Evolutionary conservation across 2,113 vertebrate genomes (phyloP).

Genomic region (Murina feae): DNA sequence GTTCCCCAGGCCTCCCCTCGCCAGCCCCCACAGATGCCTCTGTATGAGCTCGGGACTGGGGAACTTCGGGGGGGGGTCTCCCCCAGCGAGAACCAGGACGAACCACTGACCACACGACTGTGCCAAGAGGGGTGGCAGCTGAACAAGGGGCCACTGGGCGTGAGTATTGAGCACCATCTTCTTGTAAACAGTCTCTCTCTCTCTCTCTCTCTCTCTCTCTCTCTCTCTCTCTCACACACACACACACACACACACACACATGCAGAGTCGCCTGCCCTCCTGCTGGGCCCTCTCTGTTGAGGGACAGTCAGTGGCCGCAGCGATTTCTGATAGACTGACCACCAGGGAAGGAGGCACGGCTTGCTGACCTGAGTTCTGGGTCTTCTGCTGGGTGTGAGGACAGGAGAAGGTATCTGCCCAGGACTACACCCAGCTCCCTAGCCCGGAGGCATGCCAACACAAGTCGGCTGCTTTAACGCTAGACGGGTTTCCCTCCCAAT

Average conservation of each 20-base stretch:
- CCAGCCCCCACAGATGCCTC: not conserved
- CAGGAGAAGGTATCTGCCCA: not conserved
- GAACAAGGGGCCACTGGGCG: not conserved
- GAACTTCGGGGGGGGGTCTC: not conserved
- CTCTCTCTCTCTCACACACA: no score
- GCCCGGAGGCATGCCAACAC: not conserved
- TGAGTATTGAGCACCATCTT: not conserved
- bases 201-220: no score
- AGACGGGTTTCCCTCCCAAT: not conserved
- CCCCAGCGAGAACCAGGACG: not conserved
- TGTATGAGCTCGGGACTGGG: conserved; percentile 27
- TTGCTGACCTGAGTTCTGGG: not conserved
- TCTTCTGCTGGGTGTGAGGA: not conserved
- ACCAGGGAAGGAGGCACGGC: not conserved
- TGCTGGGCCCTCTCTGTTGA: not conserved
- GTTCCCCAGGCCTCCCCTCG: conserved; percentile 42
- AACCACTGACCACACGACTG: conserved; percentile 32
- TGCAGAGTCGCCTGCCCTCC: not conserved
- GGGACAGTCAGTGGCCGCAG: not conserved
- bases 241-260: not conserved
- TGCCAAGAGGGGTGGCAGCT: not conserved
- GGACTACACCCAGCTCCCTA: not conserved
- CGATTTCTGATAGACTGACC: not conserved
- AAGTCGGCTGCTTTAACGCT: not conserved
- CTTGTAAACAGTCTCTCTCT: not conserved